Base-by-base conservation (phyloP, 2,888 invertebrate genomes). In the Melieria crassipennis region DNA sequence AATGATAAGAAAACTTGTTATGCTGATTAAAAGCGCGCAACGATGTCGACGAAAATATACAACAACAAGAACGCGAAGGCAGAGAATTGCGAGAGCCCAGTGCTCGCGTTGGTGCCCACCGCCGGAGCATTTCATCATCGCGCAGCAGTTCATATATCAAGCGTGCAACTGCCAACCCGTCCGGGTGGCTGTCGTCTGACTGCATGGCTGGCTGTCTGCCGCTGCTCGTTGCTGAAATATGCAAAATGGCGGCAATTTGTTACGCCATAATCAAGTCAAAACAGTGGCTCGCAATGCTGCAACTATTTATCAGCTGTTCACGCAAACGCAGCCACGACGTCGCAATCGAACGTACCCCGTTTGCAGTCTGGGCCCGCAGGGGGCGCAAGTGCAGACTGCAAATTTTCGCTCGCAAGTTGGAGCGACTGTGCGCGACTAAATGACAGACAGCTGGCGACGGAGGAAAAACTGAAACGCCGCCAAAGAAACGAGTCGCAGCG, bases 181-280 rank as follows among this genome's bases (percentile, higher is more conserved):
- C 30, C 30, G 30, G 30, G 30, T 30, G 7, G 60, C 58, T 60
- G 48, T 43, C n/a, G 48, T 43, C n/a, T 9, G 16, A 11, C 58
- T 58, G 43, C 13, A 58, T 7, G 7, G 58, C 13, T 42, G 45
- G 1, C 56, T 56, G 65, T 47, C 56, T 56, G 65, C 56, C 11
- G 43, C 56, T 56, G 60, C 50, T 58, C 67, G 30, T 46, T 69
- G 56, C 42, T 58, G 58, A 50, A 65, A 65, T 65, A 70, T 70
- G 62, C 57, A 68, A 71, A 69, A 66, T 60, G 66, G 62, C 57
- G 55, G 62, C 64, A 60, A 74, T 65, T 71, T 71, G 71, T 71
- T 63, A 71, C 30, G 62, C 71, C 67, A 71, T 67, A 71, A 71
- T 71, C 67, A 71, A 71, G 67, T 71, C 55, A 63, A 71, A 71